Evolutionary conservation across 2,797 vertebrate genomes (phyloP).

Genomic region (Microctenopoma stevenorrisi): DNA sequence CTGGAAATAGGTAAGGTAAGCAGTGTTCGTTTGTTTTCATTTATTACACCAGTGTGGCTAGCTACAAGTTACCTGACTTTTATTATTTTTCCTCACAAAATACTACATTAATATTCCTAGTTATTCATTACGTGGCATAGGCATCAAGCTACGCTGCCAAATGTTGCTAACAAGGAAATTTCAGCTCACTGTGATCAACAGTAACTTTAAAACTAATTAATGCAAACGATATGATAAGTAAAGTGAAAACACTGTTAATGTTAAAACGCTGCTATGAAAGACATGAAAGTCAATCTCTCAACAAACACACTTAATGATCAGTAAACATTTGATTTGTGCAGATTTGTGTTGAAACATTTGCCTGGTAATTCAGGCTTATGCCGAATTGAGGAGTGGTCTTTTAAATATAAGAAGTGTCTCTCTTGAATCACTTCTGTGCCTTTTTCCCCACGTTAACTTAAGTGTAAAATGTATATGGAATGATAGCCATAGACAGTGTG

Average conservation of each 20-base stretch:
- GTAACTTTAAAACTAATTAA: neutral
- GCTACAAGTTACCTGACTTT: accelerated
- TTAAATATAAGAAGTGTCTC: neutral
- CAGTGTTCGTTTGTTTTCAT: neutral
- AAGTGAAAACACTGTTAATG: accelerated
- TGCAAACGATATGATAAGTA: accelerated
- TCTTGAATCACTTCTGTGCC: accelerated
- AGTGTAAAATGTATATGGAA: neutral
- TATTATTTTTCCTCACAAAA: accelerated
- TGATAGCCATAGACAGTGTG: too few species aligned
- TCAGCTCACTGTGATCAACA: neutral
- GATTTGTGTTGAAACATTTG: neutral
- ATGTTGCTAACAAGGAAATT: neutral
- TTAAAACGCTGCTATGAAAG: neutral
- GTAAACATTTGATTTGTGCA: neutral
- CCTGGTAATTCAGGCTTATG: neutral
- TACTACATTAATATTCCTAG: accelerated
- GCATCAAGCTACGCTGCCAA: neutral
- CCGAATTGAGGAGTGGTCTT: neutral
- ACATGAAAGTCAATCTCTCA: too few species aligned
- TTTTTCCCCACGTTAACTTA: accelerated
- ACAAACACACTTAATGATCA: neutral
- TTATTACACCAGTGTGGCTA: accelerated
- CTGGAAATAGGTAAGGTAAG: slow-evolving; percentile 38
- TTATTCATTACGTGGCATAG: neutral